Evolutionary conservation across 2,888 invertebrate genomes (phyloP).

Genomic region (Drosophila infuscata): DNA sequence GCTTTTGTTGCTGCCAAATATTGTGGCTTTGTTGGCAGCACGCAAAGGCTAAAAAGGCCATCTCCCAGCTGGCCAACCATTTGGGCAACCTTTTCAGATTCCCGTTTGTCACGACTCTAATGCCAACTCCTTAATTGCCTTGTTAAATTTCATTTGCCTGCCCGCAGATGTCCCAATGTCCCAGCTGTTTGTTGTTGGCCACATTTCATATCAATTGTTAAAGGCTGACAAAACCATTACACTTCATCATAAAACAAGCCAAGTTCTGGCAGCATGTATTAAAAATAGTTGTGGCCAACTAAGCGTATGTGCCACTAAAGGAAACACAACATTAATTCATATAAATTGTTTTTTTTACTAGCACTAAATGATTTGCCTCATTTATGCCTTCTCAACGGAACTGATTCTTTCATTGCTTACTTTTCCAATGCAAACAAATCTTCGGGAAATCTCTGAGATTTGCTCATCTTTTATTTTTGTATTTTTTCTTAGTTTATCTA

Average conservation of each 20-base stretch:
- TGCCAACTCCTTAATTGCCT: conserved; percentile 56
- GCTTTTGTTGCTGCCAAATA: conserved; percentile 24
- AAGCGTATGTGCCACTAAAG: background rate
- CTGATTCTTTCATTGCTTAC: background rate
- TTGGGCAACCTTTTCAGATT: conserved; percentile 49
- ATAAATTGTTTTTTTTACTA: background rate
- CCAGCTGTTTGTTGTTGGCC: conserved; percentile 36
- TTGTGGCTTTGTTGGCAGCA: conserved; percentile 43
- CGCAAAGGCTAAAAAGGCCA: conserved; percentile 58
- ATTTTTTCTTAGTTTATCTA: no score
- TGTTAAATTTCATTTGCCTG: conserved; percentile 59
- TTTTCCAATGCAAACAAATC: background rate
- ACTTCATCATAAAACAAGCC: background rate
- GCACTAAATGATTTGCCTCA: background rate
- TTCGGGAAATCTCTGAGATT: background rate
- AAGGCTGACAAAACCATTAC: conserved; percentile 1
- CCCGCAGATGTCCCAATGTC: conserved; percentile 41
- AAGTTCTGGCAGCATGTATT: background rate
- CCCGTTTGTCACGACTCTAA: conserved; percentile 51
- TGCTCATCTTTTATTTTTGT: no score
- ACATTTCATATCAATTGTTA: conserved; percentile 34
- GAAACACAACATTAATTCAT: background rate
- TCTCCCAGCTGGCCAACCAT: conserved; percentile 22
- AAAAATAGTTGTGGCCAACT: background rate
- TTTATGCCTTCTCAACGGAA: background rate